Percentiles rank a stretch among this genome's conserved stretches.
phyloP scores from a whole-genome alignment of 2,888 invertebrate genomes.

The Spodoptera picta region DNA sequence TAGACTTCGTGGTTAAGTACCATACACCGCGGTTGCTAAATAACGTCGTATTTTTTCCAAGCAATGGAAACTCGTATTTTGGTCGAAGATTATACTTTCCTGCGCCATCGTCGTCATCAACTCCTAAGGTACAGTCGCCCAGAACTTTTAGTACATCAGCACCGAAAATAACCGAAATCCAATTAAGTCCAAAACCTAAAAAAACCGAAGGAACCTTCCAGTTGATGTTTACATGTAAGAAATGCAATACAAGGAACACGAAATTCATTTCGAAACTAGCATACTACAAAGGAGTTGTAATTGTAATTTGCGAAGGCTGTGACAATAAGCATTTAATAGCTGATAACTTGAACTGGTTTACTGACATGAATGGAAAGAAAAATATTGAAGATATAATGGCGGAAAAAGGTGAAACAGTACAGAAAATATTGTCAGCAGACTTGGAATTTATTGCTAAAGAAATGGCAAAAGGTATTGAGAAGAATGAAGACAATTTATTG shows the following conservation, averaged over 20 bases:
- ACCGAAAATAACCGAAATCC: constrained; percentile 66
- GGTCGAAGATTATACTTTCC: constrained; percentile 76
- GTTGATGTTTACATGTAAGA: constrained; percentile 96
- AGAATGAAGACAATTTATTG: constrained; percentile 56
- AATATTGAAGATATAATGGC: constrained; percentile 97
- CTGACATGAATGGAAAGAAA: constrained; percentile 91
- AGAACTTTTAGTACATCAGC: constrained; percentile 73
- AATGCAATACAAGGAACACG: constrained; percentile 93
- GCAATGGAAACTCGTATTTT: constrained; percentile 82
- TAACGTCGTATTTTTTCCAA: constrained; percentile 82
- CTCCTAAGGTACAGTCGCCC: constrained; percentile 74
- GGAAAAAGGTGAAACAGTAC: constrained; percentile 95
- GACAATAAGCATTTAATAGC: constrained; percentile 97
- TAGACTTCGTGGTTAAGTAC: constrained; percentile 84
- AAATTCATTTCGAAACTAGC: constrained; percentile 95
- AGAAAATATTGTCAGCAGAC: constrained; percentile 84
- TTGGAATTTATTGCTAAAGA: constrained; percentile 84
- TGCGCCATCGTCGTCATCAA: constrained; percentile 69
- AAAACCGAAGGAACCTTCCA: constrained; percentile 89
- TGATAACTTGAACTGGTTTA: constrained; percentile 98
- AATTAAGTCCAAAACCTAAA: constrained; percentile 62
- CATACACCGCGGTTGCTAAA: constrained; percentile 81
- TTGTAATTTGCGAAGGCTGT: constrained; percentile 96
- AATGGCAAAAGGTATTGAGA: constrained; percentile 65
- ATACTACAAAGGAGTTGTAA: constrained; percentile 96